Percentiles rank a stretch among this genome's conserved stretches.
These are phyloP conservation scores for Pteropus alecto DNA, from an alignment of 2,113 vertebrate species.

Conservation along the genomic window DNA sequence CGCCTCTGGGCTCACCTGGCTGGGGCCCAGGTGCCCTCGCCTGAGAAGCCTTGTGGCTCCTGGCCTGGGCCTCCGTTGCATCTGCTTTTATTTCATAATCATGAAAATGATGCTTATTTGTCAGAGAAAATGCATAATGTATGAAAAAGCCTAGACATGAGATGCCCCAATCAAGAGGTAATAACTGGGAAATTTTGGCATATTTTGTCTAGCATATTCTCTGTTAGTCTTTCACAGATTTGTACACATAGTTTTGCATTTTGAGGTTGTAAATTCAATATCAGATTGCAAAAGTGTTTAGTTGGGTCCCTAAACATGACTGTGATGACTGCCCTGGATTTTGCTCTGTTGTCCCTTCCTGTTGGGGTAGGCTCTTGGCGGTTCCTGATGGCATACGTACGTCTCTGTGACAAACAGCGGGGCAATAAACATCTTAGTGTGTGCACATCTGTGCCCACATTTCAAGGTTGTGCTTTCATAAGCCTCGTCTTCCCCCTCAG, in stretches of 20 bases:
- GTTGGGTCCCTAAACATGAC: background rate
- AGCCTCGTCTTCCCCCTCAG: background rate
- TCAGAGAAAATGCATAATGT: background rate
- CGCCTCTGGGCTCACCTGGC: background rate
- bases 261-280: background rate
- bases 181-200: background rate
- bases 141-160: background rate
- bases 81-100: background rate
- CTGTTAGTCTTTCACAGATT: background rate
- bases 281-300: background rate
- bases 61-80: background rate
- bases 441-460: background rate
- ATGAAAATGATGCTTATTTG: background rate
- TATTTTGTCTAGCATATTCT: background rate
- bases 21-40: background rate
- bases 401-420: background rate
- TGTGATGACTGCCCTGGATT: background rate
- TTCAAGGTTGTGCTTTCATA: background rate
- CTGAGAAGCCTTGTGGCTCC: background rate
- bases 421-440: background rate
- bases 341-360: background rate
- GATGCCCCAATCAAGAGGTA: background rate
- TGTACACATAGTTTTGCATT: background rate
- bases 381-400: background rate
- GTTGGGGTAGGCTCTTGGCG: fast-evolving